phyloP scores from a whole-genome alignment of 2,797 vertebrate genomes.

The Peromyscus eremicus region DNA sequence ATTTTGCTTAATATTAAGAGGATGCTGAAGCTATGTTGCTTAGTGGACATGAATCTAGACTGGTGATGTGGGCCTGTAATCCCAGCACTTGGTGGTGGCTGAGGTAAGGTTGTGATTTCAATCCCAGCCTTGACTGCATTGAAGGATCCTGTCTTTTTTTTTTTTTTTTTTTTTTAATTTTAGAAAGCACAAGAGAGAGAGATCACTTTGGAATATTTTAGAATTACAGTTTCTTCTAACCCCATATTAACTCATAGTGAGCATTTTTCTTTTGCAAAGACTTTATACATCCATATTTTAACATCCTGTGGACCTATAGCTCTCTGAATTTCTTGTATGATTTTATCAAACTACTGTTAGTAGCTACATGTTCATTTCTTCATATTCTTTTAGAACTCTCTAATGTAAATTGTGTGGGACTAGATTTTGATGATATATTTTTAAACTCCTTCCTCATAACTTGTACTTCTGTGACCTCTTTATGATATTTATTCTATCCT shows the following conservation, averaged over 20 bases:
- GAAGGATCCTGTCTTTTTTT: background rate
- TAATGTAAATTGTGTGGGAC: background rate
- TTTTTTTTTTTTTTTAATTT: background rate
- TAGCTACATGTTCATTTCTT: slow-evolving; percentile 33
- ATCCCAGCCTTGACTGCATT: background rate
- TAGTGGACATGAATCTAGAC: background rate
- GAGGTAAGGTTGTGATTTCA: background rate
- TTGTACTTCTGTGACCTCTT: slow-evolving; percentile 39
- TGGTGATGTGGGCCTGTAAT: background rate
- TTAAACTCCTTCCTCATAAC: slow-evolving; percentile 18
- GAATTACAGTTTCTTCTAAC: slow-evolving; percentile 35
- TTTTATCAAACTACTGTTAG: background rate
- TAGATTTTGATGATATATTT: slow-evolving; percentile 48
- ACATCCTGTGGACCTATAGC: background rate
- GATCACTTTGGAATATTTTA: background rate
- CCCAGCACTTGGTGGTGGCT: background rate
- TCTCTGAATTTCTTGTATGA: background rate
- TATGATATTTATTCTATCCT: slow-evolving; percentile 11
- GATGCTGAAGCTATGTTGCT: background rate
- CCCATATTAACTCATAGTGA: background rate
- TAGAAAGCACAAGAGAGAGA: background rate
- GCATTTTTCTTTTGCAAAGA: slow-evolving; percentile 13
- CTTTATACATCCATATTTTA: background rate
- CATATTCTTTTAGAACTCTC: slow-evolving; percentile 25
- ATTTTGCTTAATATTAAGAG: background rate